Base-by-base conservation (phyloP, 2,113 vertebrate species). In the Prunella himalayana region DNA sequence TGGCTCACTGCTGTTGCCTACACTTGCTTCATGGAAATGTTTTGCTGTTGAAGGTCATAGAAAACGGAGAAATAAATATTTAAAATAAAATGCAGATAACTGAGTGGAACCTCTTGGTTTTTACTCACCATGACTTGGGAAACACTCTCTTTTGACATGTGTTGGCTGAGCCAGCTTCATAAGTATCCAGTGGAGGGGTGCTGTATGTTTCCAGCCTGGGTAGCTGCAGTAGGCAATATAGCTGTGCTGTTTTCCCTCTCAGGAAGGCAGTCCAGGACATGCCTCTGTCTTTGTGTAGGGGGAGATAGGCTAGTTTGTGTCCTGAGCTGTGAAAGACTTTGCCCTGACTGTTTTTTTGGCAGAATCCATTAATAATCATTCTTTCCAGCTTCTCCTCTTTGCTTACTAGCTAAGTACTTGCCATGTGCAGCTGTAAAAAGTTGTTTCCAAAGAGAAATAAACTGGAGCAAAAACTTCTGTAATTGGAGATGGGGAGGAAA, bases 381-480 rank as follows among this genome's bases (percentile, higher is more conserved):
- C 82, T 96, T 94, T 97, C 94, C 96, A 94, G 63, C 73, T 85
- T 95, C 45, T 44, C 59, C 30, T 87, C 73, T 88, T 94, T 44
- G 19, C 77, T 93, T 4, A 0, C 88, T 93, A 88, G 95, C 72
- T 65, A 89, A 80, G 73, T 88, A 54, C 66, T 97, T 95, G 94
- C 93, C 90, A 93, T 97, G 88, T 96, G 90, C 95, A 96, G 95
- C 96, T 98, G 92, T 95, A 95, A 92, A 93, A 92, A 85, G 59
- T 94, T 92, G 71, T 96, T 97, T 97, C 97, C 96, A 88, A 88
- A 95, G 92, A 82, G 85, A 90, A 95, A 90, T 83, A 86, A 97
- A 84, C 30, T 91, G 57, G 39, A 95, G 86, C 75, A 89, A 71
- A 90, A 86, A 57, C 44, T 54, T 64, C 50, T 88, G 92, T 86